Percentiles rank a stretch among this genome's conserved stretches.
phyloP scores from a whole-genome alignment of 30 jellyfish, hydroid and myxozoan genomes.

The Rhopilema esculentum region DNA sequence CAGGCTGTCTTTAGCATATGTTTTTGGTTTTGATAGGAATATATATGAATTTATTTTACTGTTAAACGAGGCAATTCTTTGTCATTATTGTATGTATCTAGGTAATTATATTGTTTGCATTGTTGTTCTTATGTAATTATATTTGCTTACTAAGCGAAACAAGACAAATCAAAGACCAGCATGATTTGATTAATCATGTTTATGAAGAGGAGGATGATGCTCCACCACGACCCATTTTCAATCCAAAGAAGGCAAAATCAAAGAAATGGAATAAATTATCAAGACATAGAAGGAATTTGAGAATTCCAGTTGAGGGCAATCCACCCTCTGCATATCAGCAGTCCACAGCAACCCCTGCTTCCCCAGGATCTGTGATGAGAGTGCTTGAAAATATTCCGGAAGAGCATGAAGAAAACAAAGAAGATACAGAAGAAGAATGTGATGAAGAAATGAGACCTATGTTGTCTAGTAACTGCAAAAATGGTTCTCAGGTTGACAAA shows the following conservation, averaged over 20 bases:
- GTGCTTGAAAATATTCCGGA: conserved; percentile 90
- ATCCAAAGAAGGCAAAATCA: conserved; percentile 70
- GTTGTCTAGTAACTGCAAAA: conserved; percentile 17
- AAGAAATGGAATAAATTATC: conserved; percentile 64
- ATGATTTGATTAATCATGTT: conserved; percentile 68
- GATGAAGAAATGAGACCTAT: conserved; percentile 72
- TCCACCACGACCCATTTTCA: conserved; percentile 83
- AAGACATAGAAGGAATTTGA: conserved; percentile 63
- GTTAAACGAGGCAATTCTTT: too few species aligned
- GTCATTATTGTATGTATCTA: too few species aligned
- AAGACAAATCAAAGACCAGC: conserved; percentile 53
- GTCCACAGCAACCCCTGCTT: conserved; percentile 60
- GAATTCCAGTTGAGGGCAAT: conserved; percentile 64
- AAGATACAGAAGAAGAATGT: conserved; percentile 57
- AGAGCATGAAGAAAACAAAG: conserved; percentile 78
- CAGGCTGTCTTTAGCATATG: too few species aligned
- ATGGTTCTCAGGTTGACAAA: conserved; percentile 12
- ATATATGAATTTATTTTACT: too few species aligned
- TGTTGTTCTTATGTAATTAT: neutral
- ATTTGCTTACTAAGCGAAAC: conserved; percentile 16
- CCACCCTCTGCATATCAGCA: conserved; percentile 79
- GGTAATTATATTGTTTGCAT: too few species aligned
- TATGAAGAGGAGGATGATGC: conserved; percentile 81
- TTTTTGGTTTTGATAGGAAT: too few species aligned
- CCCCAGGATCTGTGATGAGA: conserved; percentile 75